Evolutionary conservation across 2,888 invertebrate genomes (phyloP).

Genomic region (Limnephilus marmoratus): DNA sequence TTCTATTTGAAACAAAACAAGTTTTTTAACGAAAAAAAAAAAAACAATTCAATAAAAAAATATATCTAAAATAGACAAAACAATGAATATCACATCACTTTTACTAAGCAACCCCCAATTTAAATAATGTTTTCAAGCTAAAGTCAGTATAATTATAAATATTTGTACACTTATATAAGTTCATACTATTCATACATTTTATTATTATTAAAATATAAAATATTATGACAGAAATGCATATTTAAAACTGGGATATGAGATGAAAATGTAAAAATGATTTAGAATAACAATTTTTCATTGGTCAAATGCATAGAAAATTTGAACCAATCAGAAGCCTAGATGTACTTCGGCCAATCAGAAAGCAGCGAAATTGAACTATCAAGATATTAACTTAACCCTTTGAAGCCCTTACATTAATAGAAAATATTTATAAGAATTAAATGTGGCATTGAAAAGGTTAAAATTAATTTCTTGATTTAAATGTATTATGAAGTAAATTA

Average conservation of each 20-base stretch:
- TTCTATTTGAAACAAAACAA: neutral
- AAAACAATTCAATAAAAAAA: neutral
- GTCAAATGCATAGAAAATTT: neutral
- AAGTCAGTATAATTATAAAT: constrained; percentile 32
- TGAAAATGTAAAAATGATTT: constrained; percentile 4
- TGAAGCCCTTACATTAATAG: neutral
- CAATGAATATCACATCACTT: neutral
- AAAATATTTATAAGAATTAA: neutral
- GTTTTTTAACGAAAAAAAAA: neutral
- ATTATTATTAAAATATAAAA: constrained; percentile 17
- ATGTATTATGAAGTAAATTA: neutral
- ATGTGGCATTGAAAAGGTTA: neutral
- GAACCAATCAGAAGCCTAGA: neutral
- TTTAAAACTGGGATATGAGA: constrained; percentile 20
- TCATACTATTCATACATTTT: neutral
- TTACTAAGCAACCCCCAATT: constrained; percentile 10
- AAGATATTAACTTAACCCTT: constrained; percentile 16
- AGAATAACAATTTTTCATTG: constrained; percentile 11
- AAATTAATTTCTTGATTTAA: neutral
- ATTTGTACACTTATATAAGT: constrained; percentile 29
- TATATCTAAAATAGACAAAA: neutral
- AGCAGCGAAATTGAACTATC: neutral
- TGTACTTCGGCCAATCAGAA: neutral
- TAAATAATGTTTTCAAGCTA: constrained; percentile 24
- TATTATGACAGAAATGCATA: constrained; percentile 24